Conservation (phyloP, 1,140 invertebrate genomes). For the Aphis craccivora region DNA sequence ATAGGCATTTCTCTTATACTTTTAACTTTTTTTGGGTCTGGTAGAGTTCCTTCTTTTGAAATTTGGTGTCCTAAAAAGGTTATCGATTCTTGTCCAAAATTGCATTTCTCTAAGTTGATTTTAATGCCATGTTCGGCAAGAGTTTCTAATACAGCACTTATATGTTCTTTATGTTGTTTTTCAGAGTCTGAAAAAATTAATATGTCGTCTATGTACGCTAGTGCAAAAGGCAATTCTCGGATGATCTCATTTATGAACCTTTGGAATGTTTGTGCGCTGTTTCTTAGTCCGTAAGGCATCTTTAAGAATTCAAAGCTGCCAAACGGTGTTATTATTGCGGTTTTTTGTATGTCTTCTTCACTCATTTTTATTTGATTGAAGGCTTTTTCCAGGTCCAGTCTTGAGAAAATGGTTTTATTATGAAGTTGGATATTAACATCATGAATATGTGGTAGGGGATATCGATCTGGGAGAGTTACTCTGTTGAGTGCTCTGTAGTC, state of each 20-base stretch:
- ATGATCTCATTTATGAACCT: conserved; percentile 56
- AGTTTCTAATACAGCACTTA: conserved; percentile 60
- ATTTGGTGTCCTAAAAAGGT: conserved; percentile 63
- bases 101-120: conserved; percentile 63
- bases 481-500: conserved; percentile 67
- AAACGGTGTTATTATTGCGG: conserved; percentile 62
- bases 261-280: conserved; percentile 55
- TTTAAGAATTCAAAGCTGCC: conserved; percentile 55
- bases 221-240: neutral
- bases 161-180: conserved; percentile 61
- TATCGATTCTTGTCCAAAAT: conserved; percentile 62
- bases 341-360: conserved; percentile 63
- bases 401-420: conserved; percentile 65
- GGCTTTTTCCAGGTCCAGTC: conserved; percentile 64
- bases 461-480: conserved; percentile 63
- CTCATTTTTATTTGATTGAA: conserved; percentile 66
- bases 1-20: conserved; percentile 45
- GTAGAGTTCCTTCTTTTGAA: conserved; percentile 61
- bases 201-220: conserved; percentile 63
- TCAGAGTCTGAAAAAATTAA: conserved; percentile 62
- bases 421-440: conserved; percentile 63
- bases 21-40: conserved; percentile 62
- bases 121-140: conserved; percentile 61
- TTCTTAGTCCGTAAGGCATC: conserved; percentile 58
- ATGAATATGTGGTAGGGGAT: conserved; percentile 63